A percentile compares a stretch with the other conserved stretches of the same genome.
phyloP scores from a whole-genome alignment of 1,140 invertebrate species.

The Parapsyche elsis region DNA sequence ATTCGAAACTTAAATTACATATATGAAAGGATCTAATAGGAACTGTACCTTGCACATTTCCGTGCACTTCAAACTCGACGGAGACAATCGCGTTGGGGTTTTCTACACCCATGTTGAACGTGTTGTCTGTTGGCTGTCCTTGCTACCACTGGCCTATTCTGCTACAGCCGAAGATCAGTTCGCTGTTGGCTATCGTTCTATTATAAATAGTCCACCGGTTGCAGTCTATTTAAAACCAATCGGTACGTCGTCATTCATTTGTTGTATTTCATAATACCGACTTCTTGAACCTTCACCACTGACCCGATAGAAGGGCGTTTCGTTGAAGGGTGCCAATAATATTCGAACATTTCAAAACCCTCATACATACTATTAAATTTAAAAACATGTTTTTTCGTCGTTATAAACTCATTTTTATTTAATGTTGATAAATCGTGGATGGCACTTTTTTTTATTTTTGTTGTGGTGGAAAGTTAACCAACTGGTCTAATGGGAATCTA shows the following conservation, averaged over 20 bases:
- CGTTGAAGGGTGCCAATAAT: no score
- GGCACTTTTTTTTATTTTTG: no score
- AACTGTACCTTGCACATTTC: slow-evolving; percentile 91
- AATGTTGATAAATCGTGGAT: no score
- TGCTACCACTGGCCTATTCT: slow-evolving; percentile 36
- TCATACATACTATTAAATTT: no score
- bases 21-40: no score
- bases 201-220: slow-evolving; percentile 37
- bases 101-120: slow-evolving; percentile 68
- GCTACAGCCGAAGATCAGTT: background rate
- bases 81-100: slow-evolving; percentile 75
- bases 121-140: slow-evolving; percentile 37
- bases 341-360: no score
- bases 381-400: no score
- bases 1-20: no score
- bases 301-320: background rate
- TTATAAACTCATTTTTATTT: no score
- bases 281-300: no score
- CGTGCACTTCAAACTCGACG: slow-evolving; percentile 89
- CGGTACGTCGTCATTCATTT: slow-evolving; percentile 8
- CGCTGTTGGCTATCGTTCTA: slow-evolving; percentile 3
- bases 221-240: slow-evolving; percentile 42
- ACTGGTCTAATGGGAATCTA: no score
- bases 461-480: no score
- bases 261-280: slow-evolving; percentile 18